phyloP scores from a whole-genome alignment of 2,888 invertebrate genomes.

The Oegoconia quadripuncta region DNA sequence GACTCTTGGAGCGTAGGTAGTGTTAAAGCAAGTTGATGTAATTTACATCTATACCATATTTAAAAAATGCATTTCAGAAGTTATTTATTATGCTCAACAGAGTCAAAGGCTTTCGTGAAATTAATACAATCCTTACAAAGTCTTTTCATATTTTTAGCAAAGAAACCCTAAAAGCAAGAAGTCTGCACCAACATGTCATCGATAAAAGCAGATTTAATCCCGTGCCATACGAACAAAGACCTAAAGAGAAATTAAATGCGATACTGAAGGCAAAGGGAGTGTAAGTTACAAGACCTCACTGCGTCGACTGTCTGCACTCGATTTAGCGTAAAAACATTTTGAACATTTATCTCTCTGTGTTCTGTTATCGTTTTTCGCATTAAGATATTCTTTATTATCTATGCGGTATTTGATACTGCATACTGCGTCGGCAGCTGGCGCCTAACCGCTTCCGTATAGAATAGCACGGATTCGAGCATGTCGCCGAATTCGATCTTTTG shows the following conservation, averaged over 20 bases:
- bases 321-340: conserved; percentile 72
- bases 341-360: conserved; percentile 50
- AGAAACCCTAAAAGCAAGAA: not conserved
- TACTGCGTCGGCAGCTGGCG: conserved; percentile 68
- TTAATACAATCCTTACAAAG: too few species aligned
- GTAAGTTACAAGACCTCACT: conserved; percentile 58
- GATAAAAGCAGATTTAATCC: conserved; percentile 4
- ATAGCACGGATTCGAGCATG: conserved; percentile 52
- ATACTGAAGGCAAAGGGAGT: conserved; percentile 51
- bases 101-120: too few species aligned
- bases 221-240: conserved; percentile 29
- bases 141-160: too few species aligned
- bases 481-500: conserved; percentile 68
- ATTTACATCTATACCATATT: too few species aligned
- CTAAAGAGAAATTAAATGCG: conserved; percentile 47
- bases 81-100: too few species aligned
- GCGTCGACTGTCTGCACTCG: conserved; percentile 61
- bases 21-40: too few species aligned
- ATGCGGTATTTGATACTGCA: conserved; percentile 60
- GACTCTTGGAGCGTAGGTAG: too few species aligned
- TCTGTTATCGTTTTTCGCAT: conserved; percentile 62
- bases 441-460: conserved; percentile 71
- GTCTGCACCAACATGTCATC: not conserved
- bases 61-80: too few species aligned
- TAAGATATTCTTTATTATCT: conserved; percentile 67